These are phyloP conservation scores for Syngnathus floridae DNA, from an alignment of 2,113 vertebrate genomes.

Conservation along the genomic window DNA sequence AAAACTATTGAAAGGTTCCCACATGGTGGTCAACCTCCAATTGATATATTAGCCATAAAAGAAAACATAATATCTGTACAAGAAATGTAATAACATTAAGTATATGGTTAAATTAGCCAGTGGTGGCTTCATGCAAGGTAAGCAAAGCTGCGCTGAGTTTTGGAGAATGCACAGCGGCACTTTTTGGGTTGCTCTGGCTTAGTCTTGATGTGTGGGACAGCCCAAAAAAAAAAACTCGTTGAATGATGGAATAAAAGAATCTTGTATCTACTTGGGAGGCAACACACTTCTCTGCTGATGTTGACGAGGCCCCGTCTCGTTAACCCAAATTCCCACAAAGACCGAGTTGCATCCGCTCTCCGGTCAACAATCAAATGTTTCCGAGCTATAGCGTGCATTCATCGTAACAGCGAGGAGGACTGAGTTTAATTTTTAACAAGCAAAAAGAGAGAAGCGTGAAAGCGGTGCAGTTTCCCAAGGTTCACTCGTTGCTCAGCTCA, in stretches of 20 bases:
- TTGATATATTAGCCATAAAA: neutral
- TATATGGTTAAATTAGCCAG: neutral
- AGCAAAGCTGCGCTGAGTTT: neutral
- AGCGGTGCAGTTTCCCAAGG: slow-evolving; percentile 20
- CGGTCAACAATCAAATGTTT: neutral
- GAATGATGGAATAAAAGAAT: neutral
- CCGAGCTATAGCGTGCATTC: neutral
- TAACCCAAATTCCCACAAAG: slow-evolving; percentile 32
- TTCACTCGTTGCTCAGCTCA: slow-evolving; percentile 15
- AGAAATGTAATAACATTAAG: neutral
- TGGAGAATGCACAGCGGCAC: neutral
- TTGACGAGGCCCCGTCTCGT: slow-evolving; percentile 10
- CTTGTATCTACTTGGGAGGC: slow-evolving; percentile 19
- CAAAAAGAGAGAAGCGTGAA: slow-evolving; percentile 27
- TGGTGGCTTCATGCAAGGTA: neutral
- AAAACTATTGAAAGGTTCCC: neutral
- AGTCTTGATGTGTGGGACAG: neutral
- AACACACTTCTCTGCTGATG: slow-evolving; percentile 16
- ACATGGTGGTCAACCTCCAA: neutral
- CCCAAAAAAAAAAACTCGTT: neutral
- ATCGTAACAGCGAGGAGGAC: slow-evolving; percentile 1
- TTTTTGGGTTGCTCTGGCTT: neutral
- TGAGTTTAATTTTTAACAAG: slow-evolving; percentile 5
- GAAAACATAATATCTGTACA: too few species aligned
- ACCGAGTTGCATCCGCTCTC: slow-evolving; percentile 16